These are phyloP conservation scores for Strigops habroptila DNA, from an alignment of 2,113 vertebrate species.

Conservation along the genomic window DNA sequence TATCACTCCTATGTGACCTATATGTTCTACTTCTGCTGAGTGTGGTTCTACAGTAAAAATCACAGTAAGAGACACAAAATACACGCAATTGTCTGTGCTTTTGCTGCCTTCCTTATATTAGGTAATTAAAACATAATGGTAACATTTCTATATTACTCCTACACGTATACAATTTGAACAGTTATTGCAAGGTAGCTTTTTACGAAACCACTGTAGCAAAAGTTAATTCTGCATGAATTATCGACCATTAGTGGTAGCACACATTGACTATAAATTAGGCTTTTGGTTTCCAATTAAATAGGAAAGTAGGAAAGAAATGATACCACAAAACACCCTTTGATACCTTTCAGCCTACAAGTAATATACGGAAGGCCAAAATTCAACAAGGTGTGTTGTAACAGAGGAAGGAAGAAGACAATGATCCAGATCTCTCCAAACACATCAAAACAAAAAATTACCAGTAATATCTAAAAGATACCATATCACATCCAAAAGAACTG, in stretches of 20 bases:
- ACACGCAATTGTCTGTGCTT: neutral
- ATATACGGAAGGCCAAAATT: neutral
- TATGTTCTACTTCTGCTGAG: neutral
- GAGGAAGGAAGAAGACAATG: neutral
- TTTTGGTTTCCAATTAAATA: neutral
- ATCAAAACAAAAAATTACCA: neutral
- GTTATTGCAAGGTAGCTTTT: neutral
- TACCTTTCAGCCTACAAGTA: neutral
- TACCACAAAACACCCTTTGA: neutral
- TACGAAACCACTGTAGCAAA: neutral
- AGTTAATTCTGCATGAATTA: slow-evolving; percentile 17
- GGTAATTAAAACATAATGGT: slow-evolving; percentile 9
- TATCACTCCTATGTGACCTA: neutral
- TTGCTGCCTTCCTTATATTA: neutral
- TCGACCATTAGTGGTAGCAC: neutral
- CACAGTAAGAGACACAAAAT: neutral
- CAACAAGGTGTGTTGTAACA: neutral
- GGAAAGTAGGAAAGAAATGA: neutral
- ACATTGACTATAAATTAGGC: neutral
- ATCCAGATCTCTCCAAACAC: neutral
- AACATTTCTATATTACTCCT: neutral
- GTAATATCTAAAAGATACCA: neutral
- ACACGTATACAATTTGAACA: neutral
- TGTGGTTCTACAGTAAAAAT: neutral
- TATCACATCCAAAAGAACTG: neutral